phyloP scores from a whole-genome alignment of 2,888 invertebrate species.

The Epicampocera succincta region DNA sequence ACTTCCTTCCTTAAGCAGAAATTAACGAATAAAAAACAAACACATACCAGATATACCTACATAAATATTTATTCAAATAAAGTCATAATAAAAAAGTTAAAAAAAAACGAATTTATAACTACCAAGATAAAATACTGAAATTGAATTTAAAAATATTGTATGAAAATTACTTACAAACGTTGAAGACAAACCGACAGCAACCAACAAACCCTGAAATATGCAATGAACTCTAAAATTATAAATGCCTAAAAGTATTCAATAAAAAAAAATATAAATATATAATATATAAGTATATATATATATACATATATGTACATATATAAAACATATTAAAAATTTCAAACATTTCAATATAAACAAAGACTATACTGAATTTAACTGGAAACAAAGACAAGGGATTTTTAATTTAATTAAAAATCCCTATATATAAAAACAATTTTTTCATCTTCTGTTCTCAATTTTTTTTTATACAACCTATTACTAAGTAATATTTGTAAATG shows the following conservation, averaged over 20 bases:
- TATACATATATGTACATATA: slow-evolving; percentile 34
- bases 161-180: slow-evolving; percentile 2
- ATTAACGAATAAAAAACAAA: slow-evolving; percentile 3
- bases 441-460: background rate
- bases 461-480: slow-evolving; percentile 40
- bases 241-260: slow-evolving; percentile 68
- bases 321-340: slow-evolving; percentile 4
- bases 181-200: background rate
- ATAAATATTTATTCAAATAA: slow-evolving; percentile 9
- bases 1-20: slow-evolving; percentile 50
- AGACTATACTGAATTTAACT: slow-evolving; percentile 8
- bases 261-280: no score
- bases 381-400: slow-evolving; percentile 35
- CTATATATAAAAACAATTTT: background rate
- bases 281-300: no score
- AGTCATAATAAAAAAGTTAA: slow-evolving; percentile 17
- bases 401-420: slow-evolving; percentile 60
- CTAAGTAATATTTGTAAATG: slow-evolving; percentile 51
- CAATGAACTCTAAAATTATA: slow-evolving; percentile 62
- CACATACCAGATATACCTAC: slow-evolving; percentile 20
- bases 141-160: slow-evolving; percentile 3
- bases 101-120: slow-evolving; percentile 59
- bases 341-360: background rate
- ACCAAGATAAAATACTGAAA: slow-evolving; percentile 1
- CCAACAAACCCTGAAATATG: slow-evolving; percentile 49